A percentile compares a stretch with the other conserved stretches of the same genome.
phyloP scores from a whole-genome alignment of 2,888 invertebrate species.

The Pseudanteris insignis region DNA sequence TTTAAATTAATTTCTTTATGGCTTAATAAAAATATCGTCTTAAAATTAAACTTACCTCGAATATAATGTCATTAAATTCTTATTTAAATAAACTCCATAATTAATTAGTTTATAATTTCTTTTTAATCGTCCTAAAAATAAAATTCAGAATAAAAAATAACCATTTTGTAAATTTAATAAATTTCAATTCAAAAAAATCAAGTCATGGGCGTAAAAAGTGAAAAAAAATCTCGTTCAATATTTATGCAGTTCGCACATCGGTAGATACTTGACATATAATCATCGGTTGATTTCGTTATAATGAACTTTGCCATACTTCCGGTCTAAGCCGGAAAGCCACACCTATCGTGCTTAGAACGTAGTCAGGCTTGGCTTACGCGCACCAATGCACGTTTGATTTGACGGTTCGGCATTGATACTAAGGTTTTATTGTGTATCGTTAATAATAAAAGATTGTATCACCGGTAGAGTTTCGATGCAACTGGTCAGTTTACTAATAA shows the following conservation, averaged over 20 bases:
- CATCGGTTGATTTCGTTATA: conserved; percentile 41
- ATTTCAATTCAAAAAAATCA: background rate
- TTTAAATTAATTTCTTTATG: too few relatives aligned
- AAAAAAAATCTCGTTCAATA: too few relatives aligned
- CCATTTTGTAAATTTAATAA: background rate
- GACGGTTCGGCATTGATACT: conserved; percentile 37
- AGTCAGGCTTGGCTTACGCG: conserved; percentile 43
- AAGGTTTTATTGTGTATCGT: conserved; percentile 41
- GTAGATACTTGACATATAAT: conserved; percentile 27
- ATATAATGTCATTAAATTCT: too few relatives aligned
- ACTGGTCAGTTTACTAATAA: conserved; percentile 52
- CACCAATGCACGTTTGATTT: conserved; percentile 45
- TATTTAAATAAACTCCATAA: too few relatives aligned
- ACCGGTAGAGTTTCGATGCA: conserved; percentile 16
- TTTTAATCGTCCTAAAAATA: too few relatives aligned
- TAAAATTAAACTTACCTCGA: too few relatives aligned
- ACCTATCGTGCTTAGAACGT: conserved; percentile 55
- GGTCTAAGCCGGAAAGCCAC: conserved; percentile 63
- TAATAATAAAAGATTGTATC: conserved; percentile 43
- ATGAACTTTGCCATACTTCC: conserved; percentile 54
- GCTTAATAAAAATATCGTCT: too few relatives aligned
- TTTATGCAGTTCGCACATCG: conserved; percentile 17
- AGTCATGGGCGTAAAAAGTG: background rate
- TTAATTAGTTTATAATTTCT: too few relatives aligned
- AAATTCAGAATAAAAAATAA: too few relatives aligned